Evolutionary conservation across 2,797 vertebrate genomes (phyloP).

Genomic region (Cyclura pinguis): DNA sequence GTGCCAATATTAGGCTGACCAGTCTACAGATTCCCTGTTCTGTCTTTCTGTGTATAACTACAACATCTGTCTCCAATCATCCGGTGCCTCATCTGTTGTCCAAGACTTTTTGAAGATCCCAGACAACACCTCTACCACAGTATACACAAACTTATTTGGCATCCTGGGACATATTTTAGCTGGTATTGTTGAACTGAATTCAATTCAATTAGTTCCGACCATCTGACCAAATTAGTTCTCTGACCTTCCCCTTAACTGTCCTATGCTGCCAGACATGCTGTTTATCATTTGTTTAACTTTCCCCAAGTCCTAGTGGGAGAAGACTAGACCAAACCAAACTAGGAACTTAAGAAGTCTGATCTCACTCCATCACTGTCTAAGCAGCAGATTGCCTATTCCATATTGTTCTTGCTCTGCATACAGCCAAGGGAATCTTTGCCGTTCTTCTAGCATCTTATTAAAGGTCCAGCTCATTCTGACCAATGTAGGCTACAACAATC

Average conservation of each 20-base stretch:
- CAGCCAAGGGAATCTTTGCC: too few relatives aligned
- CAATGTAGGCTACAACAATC: too few relatives aligned
- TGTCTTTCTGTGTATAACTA: neutral
- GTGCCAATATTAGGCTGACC: neutral
- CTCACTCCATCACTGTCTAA: neutral
- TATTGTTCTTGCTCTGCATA: neutral
- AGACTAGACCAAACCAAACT: neutral
- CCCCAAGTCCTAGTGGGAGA: neutral
- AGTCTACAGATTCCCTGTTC: neutral
- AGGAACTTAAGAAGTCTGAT: neutral
- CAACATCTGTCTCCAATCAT: neutral
- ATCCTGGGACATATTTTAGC: neutral
- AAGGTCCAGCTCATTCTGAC: neutral
- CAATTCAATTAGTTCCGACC: too few relatives aligned
- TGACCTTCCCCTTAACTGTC: neutral
- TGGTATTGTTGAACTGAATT: neutral
- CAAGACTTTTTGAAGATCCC: neutral
- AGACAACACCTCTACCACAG: neutral
- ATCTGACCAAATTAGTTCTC: neutral
- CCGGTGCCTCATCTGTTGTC: neutral
- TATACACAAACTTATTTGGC: neutral
- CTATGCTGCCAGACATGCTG: neutral
- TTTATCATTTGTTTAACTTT: neutral
- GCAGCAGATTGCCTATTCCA: neutral
- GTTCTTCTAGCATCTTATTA: neutral